Evolutionary conservation across 2,113 vertebrate species (phyloP).

Genomic region (Tyto alba): DNA sequence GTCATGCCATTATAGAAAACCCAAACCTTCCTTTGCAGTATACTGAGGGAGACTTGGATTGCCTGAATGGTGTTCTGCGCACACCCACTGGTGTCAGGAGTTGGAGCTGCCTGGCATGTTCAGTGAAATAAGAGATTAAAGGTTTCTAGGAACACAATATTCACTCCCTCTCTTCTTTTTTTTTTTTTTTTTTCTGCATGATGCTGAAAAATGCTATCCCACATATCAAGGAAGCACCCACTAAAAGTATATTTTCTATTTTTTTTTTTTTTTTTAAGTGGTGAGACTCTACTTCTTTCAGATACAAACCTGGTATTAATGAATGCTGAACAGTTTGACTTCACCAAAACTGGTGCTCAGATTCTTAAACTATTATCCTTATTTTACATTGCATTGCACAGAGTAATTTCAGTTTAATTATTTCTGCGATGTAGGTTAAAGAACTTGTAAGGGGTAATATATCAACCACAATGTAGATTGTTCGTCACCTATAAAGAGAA

Average conservation of each 20-base stretch:
- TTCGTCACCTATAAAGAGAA: background rate
- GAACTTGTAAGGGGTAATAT: background rate
- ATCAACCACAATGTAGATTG: background rate
- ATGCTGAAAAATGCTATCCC: background rate
- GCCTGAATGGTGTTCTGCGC: background rate
- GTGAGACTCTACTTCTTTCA: background rate
- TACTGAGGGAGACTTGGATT: background rate
- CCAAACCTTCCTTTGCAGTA: background rate
- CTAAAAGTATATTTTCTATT: background rate
- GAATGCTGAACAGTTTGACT: background rate
- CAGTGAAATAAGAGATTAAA: background rate
- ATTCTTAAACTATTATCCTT: background rate
- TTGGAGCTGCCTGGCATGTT: background rate
- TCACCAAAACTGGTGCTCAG: background rate
- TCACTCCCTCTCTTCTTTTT: background rate
- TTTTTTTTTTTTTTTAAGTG: background rate
- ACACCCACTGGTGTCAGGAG: accelerated
- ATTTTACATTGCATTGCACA: background rate
- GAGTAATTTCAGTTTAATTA: background rate
- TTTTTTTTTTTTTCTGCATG: background rate
- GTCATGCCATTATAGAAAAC: background rate
- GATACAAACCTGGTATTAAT: background rate
- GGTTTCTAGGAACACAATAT: background rate
- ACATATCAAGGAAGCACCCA: background rate
- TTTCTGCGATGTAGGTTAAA: background rate